These are phyloP conservation scores for Sylvicapra grimmia DNA, from an alignment of 2,113 vertebrate genomes.

Conservation along the genomic window DNA sequence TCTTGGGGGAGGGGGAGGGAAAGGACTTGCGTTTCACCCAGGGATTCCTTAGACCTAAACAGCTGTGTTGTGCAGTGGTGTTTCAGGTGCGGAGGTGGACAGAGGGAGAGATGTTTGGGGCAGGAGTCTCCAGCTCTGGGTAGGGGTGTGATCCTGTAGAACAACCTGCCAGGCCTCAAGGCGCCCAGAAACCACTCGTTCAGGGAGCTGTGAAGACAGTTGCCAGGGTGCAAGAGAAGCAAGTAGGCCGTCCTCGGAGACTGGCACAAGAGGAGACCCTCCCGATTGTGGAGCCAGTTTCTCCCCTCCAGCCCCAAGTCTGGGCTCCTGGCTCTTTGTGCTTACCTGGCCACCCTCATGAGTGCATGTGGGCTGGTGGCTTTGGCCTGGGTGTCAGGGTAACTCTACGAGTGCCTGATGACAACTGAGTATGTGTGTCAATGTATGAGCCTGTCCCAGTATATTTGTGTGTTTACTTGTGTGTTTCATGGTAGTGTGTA, in stretches of 20 bases:
- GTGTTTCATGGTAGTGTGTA: neutral
- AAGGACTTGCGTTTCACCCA: neutral
- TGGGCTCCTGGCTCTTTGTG: neutral
- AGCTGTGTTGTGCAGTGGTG: neutral
- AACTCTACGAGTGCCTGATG: neutral
- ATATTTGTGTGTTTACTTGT: neutral
- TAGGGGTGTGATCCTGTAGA: neutral
- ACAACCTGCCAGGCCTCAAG: neutral
- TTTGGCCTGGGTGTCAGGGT: neutral
- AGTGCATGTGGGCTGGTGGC: neutral
- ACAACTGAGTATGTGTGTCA: neutral
- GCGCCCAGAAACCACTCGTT: neutral
- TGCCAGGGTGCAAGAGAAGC: neutral
- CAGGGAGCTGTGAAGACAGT: neutral
- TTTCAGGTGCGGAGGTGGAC: neutral
- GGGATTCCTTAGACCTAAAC: neutral
- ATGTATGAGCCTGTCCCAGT: neutral
- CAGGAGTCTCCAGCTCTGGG: neutral
- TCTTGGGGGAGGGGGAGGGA: neutral
- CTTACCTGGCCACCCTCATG: neutral
- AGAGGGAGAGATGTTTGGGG: neutral
- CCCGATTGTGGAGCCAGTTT: neutral
- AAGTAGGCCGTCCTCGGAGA: neutral
- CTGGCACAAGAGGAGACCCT: neutral
- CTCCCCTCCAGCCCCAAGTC: neutral